A percentile compares a stretch with the other conserved stretches of the same genome.
These are phyloP conservation scores for Anastrepha obliqua DNA, from an alignment of 1,140 invertebrate species.

Conservation along the genomic window DNA sequence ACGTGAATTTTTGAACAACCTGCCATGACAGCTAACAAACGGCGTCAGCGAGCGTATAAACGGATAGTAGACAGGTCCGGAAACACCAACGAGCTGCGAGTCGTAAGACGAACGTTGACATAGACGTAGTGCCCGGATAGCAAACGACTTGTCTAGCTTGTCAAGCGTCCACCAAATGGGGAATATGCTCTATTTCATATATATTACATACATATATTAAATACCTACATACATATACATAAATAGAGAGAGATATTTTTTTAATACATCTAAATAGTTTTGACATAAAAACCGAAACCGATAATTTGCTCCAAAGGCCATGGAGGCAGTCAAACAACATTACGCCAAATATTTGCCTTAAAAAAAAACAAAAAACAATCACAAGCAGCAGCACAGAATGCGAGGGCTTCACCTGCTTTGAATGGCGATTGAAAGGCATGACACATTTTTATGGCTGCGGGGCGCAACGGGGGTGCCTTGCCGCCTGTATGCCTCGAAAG, in stretches of 20 bases:
- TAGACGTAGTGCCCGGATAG: not conserved
- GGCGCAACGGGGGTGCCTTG: not conserved
- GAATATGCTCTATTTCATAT: too few relatives aligned
- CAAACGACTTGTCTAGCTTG: not conserved
- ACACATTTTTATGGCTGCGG: not conserved
- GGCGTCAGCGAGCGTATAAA: constrained; percentile 8
- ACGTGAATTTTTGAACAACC: not conserved
- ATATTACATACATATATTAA: too few relatives aligned
- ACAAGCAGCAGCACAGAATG: not conserved
- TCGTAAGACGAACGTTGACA: not conserved
- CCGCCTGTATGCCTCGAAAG: not conserved
- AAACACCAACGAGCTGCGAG: not conserved
- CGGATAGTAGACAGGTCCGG: not conserved
- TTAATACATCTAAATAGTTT: too few relatives aligned
- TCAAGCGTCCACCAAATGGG: not conserved
- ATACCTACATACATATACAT: too few relatives aligned
- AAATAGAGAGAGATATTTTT: too few relatives aligned
- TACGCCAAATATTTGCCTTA: not conserved
- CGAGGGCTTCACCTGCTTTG: not conserved
- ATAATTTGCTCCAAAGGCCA: too few relatives aligned
- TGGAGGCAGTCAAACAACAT: not conserved
- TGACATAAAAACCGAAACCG: too few relatives aligned
- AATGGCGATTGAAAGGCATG: constrained; percentile 21
- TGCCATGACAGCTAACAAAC: constrained; percentile 35
- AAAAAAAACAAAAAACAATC: not conserved